A percentile compares a stretch with the other conserved stretches of the same genome.
Conservation (phyloP, 1,140 invertebrate genomes). For the Sinonovacula constricta region DNA sequence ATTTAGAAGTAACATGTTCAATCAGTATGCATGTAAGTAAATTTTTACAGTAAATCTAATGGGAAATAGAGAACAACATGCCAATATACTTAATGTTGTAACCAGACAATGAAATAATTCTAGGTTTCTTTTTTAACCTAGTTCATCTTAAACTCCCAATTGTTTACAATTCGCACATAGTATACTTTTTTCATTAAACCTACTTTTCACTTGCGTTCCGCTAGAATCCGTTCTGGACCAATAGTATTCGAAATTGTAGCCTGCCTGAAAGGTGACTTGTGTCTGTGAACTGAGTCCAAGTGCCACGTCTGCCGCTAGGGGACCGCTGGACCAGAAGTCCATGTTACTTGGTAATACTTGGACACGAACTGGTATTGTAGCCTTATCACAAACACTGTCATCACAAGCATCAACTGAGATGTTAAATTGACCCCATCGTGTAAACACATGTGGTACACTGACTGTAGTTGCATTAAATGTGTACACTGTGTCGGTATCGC, state of each 20-base stretch:
- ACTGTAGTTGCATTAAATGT: background rate
- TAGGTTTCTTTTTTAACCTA: too few relatives aligned
- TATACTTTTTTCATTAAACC: background rate
- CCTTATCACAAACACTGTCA: constrained; percentile 7
- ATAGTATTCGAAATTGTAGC: constrained; percentile 4
- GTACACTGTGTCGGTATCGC: constrained; percentile 8
- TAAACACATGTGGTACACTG: constrained; percentile 10
- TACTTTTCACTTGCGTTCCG: constrained; percentile 7
- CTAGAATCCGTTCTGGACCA: constrained; percentile 9
- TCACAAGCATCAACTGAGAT: constrained; percentile 8
- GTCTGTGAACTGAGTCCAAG: too few relatives aligned
- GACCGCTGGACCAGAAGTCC: too few relatives aligned
- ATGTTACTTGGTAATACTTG: too few relatives aligned
- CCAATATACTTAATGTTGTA: too few relatives aligned
- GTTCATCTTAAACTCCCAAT: too few relatives aligned
- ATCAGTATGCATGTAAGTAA: too few relatives aligned
- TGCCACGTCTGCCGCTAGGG: too few relatives aligned
- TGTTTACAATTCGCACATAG: background rate
- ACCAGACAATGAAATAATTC: too few relatives aligned
- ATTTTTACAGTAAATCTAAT: too few relatives aligned
- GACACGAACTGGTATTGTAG: constrained; percentile 12
- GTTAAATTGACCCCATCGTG: constrained; percentile 20
- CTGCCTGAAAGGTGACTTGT: constrained; percentile 17
- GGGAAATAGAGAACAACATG: too few relatives aligned
- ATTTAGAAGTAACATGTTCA: too few relatives aligned